Evolutionary conservation across 2,113 vertebrate species (phyloP), one percentile per base, ranked within the genome.

Genomic region (Taxidea taxus): DNA sequence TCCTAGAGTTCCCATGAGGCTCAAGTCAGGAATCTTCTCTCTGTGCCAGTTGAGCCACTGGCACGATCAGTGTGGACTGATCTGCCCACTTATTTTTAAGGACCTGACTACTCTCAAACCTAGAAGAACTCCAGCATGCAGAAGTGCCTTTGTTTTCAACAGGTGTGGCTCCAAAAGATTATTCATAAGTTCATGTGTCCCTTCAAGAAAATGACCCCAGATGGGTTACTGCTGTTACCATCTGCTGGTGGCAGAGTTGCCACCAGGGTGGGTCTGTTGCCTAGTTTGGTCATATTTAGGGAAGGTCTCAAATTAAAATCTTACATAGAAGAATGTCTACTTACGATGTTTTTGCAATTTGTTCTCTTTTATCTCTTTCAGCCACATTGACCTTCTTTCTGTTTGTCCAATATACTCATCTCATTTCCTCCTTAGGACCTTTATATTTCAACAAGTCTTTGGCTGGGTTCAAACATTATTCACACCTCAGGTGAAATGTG

Each of bases 301-400:
- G 15, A 64, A 83, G 4, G 15, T 86, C 47, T 74, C 85, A 72
- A 56, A 23, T 27, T 86, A 89, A 92, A 94, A 84, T 78, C 13
- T 83, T 64, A 93, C 72, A 7, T 62, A 27, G 54, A 74, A 78
- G 42, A 68, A 58, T 8, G 18, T 80, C 11, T 88, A 7, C 68
- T 37, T 56, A 25, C 27, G 92, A 9, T 25, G 6, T 20, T 34
- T 34, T 62, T 87, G 31, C 0, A 21, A 13, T 85, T n/a, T 60
- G 31, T 37, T 27, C 3, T 34, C 12, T 31, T 54, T 62, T 72
- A 8, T 37, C 0, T 27, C 23, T 23, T n/a, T 87, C 27, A 77
- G 60, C 25, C 31, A 37, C 16, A 10, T 2, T 2, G 4, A 21
- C 21, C 16, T 87, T 44, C 64, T 42, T 86, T 87, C 75, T 88